Evolutionary conservation across 2,113 vertebrate species (phyloP).

Genomic region (Oostethus manadensis): DNA sequence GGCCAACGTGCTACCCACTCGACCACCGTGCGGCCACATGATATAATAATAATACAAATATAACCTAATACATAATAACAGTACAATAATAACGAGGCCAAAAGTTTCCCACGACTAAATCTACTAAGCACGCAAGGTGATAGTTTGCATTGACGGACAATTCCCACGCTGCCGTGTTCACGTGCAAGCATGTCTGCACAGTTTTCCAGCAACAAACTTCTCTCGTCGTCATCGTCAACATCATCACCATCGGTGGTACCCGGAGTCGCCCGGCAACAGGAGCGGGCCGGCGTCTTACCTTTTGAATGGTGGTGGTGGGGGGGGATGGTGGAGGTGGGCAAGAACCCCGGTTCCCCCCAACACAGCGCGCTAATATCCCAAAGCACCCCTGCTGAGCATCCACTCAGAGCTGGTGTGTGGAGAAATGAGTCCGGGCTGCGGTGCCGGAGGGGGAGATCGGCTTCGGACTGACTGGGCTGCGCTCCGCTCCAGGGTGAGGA

Average conservation of each 20-base stretch:
- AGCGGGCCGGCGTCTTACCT: constrained; percentile 54
- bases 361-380: constrained; percentile 71
- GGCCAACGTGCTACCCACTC: too few relatives aligned
- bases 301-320: constrained; percentile 39
- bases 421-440: constrained; percentile 72
- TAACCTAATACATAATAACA: too few relatives aligned
- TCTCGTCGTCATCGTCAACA: not conserved
- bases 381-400: constrained; percentile 76
- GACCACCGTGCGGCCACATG: too few relatives aligned
- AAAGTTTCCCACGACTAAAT: not conserved
- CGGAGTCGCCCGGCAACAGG: not conserved
- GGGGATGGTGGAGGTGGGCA: constrained; percentile 53
- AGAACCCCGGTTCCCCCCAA: constrained; percentile 40
- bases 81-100: not conserved
- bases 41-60: too few relatives aligned
- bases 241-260: not conserved
- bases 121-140: not conserved
- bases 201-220: not conserved
- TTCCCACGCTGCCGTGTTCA: too few relatives aligned
- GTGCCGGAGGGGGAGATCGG: constrained; percentile 1
- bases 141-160: not conserved
- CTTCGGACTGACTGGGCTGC: constrained; percentile 52
- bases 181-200: not conserved
- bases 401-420: constrained; percentile 77
- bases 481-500: constrained; percentile 51